Evolutionary conservation across 2,888 invertebrate genomes (phyloP).

Genomic region (Ennomos quercinarius): DNA sequence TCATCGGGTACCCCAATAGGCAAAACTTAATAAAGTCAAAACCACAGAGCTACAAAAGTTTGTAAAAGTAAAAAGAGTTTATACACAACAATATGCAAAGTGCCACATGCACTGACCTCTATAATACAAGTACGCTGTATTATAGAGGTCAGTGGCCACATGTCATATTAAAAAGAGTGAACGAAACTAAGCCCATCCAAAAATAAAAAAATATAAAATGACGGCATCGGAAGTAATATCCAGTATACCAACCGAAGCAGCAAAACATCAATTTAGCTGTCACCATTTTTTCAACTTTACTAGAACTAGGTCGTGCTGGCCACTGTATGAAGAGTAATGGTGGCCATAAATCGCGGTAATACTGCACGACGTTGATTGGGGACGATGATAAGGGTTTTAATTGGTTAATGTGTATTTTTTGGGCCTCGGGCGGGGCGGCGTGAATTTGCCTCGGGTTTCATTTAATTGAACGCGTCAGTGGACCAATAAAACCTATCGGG

Average conservation of each 20-base stretch:
- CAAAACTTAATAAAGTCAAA: too few species aligned
- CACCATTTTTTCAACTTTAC: slow-evolving; percentile 17
- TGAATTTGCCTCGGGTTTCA: too few species aligned
- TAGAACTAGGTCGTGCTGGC: slow-evolving; percentile 12
- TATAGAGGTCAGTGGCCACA: slow-evolving; percentile 5
- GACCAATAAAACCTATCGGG: too few species aligned
- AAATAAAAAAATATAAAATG: too few species aligned
- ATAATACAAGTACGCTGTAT: too few species aligned
- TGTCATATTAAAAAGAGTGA: too few species aligned
- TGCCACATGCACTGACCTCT: too few species aligned
- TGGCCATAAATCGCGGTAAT: slow-evolving; percentile 19
- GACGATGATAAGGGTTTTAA: slow-evolving; percentile 23
- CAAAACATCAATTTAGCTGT: slow-evolving; percentile 5
- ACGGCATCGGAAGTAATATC: slow-evolving; percentile 1
- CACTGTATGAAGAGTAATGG: slow-evolving; percentile 26
- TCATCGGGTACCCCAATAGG: too few species aligned
- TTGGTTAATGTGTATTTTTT: slow-evolving; percentile 23
- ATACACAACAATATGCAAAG: too few species aligned
- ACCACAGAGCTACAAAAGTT: too few species aligned
- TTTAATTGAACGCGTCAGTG: too few species aligned
- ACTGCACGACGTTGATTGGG: slow-evolving; percentile 12
- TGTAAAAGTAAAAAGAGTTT: too few species aligned
- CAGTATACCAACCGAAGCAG: neutral
- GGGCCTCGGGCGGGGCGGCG: neutral
- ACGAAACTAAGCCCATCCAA: neutral